Conservation (phyloP, 2,888 invertebrate genomes). For the Sturmia bella region DNA sequence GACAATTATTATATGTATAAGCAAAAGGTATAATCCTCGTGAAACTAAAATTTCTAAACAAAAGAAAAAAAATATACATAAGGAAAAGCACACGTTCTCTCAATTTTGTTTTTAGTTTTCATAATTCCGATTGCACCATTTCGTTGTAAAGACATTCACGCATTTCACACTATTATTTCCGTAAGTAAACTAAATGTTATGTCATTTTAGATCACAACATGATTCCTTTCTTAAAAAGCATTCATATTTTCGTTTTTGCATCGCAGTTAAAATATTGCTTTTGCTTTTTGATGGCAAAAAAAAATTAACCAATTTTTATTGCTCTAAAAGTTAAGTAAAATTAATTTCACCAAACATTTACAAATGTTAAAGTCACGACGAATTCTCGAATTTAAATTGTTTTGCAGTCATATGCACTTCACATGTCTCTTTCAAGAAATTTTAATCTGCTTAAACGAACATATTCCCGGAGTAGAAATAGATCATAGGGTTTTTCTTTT, state of each 20-base stretch:
- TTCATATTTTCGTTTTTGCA: slow-evolving; percentile 12
- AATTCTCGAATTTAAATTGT: no score
- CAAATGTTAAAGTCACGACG: no score
- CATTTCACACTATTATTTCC: slow-evolving; percentile 64
- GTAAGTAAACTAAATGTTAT: slow-evolving; percentile 49
- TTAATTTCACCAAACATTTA: slow-evolving; percentile 8
- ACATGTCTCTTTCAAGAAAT: no score
- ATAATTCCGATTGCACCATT: slow-evolving; percentile 53
- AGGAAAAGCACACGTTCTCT: slow-evolving; percentile 64
- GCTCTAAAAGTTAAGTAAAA: not conserved
- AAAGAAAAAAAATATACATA: slow-evolving; percentile 41
- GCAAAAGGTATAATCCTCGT: slow-evolving; percentile 56
- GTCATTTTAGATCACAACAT: slow-evolving; percentile 30
- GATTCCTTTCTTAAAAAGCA: not conserved
- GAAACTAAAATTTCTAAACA: slow-evolving; percentile 63
- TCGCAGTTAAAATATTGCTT: slow-evolving; percentile 5
- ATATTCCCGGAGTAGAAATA: no score
- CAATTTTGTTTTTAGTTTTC: slow-evolving; percentile 30
- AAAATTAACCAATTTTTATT: not conserved
- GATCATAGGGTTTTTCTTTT: no score
- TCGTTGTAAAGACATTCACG: slow-evolving; percentile 43
- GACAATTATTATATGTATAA: slow-evolving; percentile 39
- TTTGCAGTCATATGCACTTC: no score
- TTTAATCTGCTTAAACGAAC: no score
- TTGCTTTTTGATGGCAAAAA: no score